Evolutionary conservation across 2,888 invertebrate genomes (phyloP).

Genomic region (Platycheirus rosarum): DNA sequence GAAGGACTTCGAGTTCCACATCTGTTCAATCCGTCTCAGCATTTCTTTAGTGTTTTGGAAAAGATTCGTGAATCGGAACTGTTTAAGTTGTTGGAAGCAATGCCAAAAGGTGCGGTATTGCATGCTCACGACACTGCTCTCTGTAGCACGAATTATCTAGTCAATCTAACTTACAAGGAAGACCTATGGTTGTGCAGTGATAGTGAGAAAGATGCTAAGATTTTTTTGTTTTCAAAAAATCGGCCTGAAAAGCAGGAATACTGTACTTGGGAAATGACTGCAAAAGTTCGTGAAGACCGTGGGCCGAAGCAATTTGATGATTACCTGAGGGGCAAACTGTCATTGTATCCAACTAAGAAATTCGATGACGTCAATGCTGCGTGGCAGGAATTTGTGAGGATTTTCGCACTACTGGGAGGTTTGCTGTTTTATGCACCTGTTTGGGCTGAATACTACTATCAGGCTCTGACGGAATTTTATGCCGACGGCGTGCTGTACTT

Average conservation of each 20-base stretch:
- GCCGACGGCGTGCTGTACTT: conserved; percentile 88
- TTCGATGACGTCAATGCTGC: conserved; percentile 84
- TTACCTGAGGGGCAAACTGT: conserved; percentile 84
- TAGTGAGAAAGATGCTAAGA: conserved; percentile 65
- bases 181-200: conserved; percentile 83
- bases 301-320: conserved; percentile 83
- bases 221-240: conserved; percentile 76
- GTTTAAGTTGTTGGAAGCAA: conserved; percentile 85
- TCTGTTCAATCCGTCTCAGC: conserved; percentile 86
- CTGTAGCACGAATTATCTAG: conserved; percentile 85
- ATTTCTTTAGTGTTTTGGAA: conserved; percentile 86
- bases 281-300: conserved; percentile 75
- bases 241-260: conserved; percentile 65
- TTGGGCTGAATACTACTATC: conserved; percentile 87
- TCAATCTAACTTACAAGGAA: conserved; percentile 86
- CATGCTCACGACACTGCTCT: conserved; percentile 88
- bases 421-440: conserved; percentile 86
- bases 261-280: conserved; percentile 78
- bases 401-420: conserved; percentile 84
- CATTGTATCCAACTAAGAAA: conserved; percentile 84
- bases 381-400: conserved; percentile 85
- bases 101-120: conserved; percentile 90
- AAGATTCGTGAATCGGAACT: conserved; percentile 86
- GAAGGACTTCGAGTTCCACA: conserved; percentile 84
- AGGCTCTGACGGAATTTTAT: conserved; percentile 85